phyloP scores from a whole-genome alignment of 2,888 invertebrate species.

The Lasioglossum calceatum region DNA sequence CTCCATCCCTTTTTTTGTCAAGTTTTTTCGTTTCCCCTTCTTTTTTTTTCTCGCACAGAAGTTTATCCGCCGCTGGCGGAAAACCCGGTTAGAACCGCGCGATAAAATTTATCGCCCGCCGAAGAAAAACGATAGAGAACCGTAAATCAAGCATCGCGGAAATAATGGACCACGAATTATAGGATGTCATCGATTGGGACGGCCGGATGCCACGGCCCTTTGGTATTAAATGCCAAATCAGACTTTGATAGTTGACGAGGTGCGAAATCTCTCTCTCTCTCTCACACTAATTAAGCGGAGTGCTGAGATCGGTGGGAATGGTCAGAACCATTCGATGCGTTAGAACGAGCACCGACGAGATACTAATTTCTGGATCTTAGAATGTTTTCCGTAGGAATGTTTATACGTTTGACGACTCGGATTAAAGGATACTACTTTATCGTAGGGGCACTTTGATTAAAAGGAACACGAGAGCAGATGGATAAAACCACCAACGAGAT shows the following conservation, averaged over 20 bases:
- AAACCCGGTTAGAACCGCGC: slow-evolving; percentile 4
- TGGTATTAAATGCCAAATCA: background rate
- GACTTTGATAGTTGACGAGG: background rate
- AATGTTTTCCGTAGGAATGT: too few species aligned
- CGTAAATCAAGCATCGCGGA: background rate
- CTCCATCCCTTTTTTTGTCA: background rate
- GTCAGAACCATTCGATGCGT: too few species aligned
- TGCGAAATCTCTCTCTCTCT: too few species aligned
- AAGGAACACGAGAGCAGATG: too few species aligned
- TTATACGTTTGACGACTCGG: too few species aligned
- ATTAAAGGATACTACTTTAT: too few species aligned
- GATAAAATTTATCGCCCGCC: background rate
- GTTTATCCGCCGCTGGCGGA: background rate
- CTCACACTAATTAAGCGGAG: too few species aligned
- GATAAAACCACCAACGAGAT: too few species aligned
- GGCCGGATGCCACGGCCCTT: background rate
- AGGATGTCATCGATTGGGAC: background rate
- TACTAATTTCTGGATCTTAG: too few species aligned
- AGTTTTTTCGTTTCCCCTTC: background rate
- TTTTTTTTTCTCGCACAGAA: background rate
- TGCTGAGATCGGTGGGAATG: too few species aligned
- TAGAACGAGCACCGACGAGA: too few species aligned
- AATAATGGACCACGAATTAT: background rate
- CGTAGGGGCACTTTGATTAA: too few species aligned
- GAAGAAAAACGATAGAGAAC: background rate